Base-by-base conservation (phyloP, 2,797 vertebrate genomes). In the Gouania willdenowi region DNA sequence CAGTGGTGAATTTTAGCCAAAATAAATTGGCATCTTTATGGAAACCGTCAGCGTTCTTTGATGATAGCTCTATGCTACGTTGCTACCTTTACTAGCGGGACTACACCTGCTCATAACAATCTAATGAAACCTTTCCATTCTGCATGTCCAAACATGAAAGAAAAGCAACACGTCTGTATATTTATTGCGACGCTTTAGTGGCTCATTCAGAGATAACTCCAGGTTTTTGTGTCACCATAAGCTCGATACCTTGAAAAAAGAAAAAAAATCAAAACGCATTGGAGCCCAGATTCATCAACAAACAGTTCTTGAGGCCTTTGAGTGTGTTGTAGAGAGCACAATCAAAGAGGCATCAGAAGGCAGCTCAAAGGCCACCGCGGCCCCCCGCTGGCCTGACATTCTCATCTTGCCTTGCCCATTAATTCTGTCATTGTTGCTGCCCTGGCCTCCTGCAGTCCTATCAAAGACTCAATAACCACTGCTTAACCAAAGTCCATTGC, bases 371-470 rank as follows among this genome's bases (percentile, higher is more conserved):
- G 80, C 84, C 82, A 82, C 72, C 48, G 67, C 46, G 39, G 62
- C 79, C 69, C 75, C 88, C 86, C 21, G 66, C 72, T 43, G 81
- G 48, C 77, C 79, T 89, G 88, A 89, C 87, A 89, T 89, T 88
- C 87, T 87, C 83, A 77, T 86, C 77, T 77, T 80, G 81, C 81
- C 87, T 87, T 86, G 78, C 68, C 79, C 84, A 84, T 88, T 89
- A 90, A 90, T 90, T 87, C 83, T 72, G 78, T 87, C 69, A 89
- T 90, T 91, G 88, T 90, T 87, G 84, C 68, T 82, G 52, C 72
- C 56, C 64, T 29, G 82, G 84, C 84, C 86, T 87, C 88, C 85
- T 66, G 85, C 84, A 87, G 84, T 85, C 84, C 81, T 83, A 84
- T 75, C 70, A 88, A 86, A 82, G 86, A 85, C 87, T 87, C 86